Conservation (phyloP, 2,797 vertebrate genomes). For the Pangasius sanitwongsei region DNA sequence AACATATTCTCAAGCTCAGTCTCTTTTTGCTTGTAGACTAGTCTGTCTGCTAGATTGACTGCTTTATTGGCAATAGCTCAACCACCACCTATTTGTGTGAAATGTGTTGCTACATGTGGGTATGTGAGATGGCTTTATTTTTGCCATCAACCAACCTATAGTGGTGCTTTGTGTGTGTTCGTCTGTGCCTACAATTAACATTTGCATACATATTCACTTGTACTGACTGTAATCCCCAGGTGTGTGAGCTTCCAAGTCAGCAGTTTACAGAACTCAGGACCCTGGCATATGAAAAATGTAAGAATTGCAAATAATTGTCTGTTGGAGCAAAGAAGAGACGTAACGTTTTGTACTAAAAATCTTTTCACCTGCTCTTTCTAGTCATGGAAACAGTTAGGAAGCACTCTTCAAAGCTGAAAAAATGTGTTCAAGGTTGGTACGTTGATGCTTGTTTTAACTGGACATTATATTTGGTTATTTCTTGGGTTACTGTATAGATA, state of each 20-base stretch:
- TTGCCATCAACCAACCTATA: too few relatives aligned
- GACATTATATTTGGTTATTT: background rate
- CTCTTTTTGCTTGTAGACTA: too few relatives aligned
- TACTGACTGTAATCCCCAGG: background rate
- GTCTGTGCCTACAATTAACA: background rate
- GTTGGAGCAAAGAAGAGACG: background rate
- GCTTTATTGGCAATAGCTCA: background rate
- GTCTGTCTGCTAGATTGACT: background rate
- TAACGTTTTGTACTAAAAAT: background rate
- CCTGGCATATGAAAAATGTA: conserved; percentile 35
- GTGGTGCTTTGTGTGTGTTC: background rate
- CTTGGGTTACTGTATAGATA: background rate
- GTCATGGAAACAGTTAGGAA: conserved; percentile 13
- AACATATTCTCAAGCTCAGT: background rate
- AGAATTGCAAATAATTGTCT: background rate
- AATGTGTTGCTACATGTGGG: background rate
- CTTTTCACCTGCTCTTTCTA: background rate
- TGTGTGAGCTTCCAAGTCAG: conserved; percentile 33
- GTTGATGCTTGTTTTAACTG: background rate
- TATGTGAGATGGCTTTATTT: background rate
- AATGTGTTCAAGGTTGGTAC: conserved; percentile 38
- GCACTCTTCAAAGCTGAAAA: background rate
- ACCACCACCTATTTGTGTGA: background rate
- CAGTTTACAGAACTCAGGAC: background rate
- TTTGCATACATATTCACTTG: background rate